Percentiles rank a stretch among this genome's conserved stretches.
These are phyloP conservation scores for Bombus polaris DNA, from an alignment of 1,140 invertebrate species.

Conservation along the genomic window DNA sequence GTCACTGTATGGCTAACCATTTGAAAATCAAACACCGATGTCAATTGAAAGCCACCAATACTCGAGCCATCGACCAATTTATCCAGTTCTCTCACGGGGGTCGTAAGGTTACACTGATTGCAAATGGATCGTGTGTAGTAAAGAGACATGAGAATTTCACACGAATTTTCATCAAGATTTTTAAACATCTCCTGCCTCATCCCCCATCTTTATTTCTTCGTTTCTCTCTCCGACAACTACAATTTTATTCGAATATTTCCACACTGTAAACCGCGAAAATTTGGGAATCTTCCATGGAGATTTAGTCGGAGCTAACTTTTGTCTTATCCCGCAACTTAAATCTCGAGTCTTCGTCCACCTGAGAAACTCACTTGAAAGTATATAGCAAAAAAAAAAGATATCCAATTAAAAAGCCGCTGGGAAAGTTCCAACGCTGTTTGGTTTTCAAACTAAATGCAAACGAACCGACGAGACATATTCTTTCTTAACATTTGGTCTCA, in stretches of 20 bases:
- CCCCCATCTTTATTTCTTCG: background rate
- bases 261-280: background rate
- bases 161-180: slow-evolving; percentile 54
- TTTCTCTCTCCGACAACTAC: background rate
- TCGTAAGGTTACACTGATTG: background rate
- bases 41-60: slow-evolving; percentile 21
- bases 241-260: slow-evolving; percentile 28
- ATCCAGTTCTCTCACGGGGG: background rate
- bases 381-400: background rate
- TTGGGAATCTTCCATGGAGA: background rate
- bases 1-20: slow-evolving; percentile 4
- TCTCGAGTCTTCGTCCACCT: background rate
- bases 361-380: background rate
- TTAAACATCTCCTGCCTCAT: background rate
- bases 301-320: background rate
- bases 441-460: slow-evolving; percentile 29
- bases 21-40: slow-evolving; percentile 49
- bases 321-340: slow-evolving; percentile 41
- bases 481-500: background rate
- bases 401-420: slow-evolving; percentile 10
- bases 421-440: slow-evolving; percentile 29
- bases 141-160: background rate
- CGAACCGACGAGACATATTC: background rate
- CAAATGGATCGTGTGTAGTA: background rate
- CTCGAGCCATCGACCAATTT: background rate